phyloP scores from a whole-genome alignment of 2,113 vertebrate species.

The Campylorhamphus procurvoides region DNA sequence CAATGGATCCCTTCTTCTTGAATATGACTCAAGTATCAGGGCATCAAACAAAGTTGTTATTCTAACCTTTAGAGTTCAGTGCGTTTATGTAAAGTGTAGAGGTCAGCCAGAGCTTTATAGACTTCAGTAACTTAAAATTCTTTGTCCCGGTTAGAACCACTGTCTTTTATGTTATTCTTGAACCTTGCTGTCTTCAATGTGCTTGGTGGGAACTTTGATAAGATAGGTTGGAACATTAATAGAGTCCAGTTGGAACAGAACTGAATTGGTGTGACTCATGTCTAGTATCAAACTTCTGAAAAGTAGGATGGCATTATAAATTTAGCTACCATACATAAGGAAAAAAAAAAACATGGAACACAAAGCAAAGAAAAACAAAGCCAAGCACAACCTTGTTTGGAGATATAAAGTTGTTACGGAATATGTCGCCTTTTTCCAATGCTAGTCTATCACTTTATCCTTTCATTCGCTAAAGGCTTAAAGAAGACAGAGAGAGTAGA shows the following conservation, averaged over 20 bases:
- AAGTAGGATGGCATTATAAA: background rate
- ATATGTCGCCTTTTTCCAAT: background rate
- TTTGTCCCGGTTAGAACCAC: background rate
- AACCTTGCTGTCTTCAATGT: background rate
- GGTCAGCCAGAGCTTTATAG: background rate
- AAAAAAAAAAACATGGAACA: background rate
- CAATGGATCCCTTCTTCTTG: slow-evolving; percentile 10
- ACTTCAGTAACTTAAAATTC: background rate
- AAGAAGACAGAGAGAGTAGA: background rate
- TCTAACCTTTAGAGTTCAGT: slow-evolving; percentile 28
- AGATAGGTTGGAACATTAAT: background rate
- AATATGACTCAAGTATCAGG: background rate
- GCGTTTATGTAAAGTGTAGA: slow-evolving; percentile 14
- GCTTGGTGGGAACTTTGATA: background rate
- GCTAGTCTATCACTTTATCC: background rate
- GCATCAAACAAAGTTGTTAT: background rate
- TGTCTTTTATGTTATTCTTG: background rate
- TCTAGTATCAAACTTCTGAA: background rate
- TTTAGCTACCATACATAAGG: background rate
- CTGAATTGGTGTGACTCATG: background rate
- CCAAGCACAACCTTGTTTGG: background rate
- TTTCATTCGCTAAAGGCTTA: background rate
- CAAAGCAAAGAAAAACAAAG: background rate
- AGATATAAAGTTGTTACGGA: background rate
- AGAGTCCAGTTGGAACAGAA: background rate